These are phyloP conservation scores for Sesamia nonagrioides DNA, from an alignment of 1,140 invertebrate species.

Conservation along the genomic window DNA sequence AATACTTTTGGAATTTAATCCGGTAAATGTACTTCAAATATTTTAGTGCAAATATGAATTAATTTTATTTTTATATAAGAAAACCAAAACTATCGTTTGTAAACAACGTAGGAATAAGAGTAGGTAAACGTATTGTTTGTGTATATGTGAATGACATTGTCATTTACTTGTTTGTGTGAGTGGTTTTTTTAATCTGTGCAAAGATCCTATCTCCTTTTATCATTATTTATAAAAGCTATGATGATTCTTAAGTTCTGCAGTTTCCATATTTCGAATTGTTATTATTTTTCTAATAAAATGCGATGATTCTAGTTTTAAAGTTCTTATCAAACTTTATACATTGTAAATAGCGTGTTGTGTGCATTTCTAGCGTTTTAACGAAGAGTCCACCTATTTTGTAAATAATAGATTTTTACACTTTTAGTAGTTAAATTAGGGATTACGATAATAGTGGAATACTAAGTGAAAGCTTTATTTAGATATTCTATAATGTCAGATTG, in stretches of 20 bases:
- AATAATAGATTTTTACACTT: conserved; percentile 86
- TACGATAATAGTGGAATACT: conserved; percentile 67
- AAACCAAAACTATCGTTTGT: conserved; percentile 70
- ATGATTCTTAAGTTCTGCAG: background rate
- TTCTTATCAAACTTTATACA: conserved; percentile 10
- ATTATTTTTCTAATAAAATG: conserved; percentile 15
- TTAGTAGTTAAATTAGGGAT: conserved; percentile 67
- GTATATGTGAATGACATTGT: conserved; percentile 32
- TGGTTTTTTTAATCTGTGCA: background rate
- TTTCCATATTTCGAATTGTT: conserved; percentile 10
- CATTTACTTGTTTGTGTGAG: conserved; percentile 22
- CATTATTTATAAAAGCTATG: background rate
- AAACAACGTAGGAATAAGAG: conserved; percentile 41
- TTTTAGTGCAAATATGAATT: conserved; percentile 44
- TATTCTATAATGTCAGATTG: conserved; percentile 71
- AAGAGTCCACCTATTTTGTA: conserved; percentile 87
- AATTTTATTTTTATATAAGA: conserved; percentile 76
- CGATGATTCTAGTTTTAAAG: background rate
- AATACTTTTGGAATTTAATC: conserved; percentile 3
- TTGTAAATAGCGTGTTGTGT: conserved; percentile 76
- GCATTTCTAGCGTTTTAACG: conserved; percentile 81
- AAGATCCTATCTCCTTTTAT: background rate
- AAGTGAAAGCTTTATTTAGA: conserved; percentile 77
- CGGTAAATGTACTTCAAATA: conserved; percentile 28
- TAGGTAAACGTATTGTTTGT: conserved; percentile 15